Percentiles rank a stretch among this genome's conserved stretches.
phyloP scores from a whole-genome alignment of 1,140 invertebrate genomes.

The Akabosia matsudoensis region DNA sequence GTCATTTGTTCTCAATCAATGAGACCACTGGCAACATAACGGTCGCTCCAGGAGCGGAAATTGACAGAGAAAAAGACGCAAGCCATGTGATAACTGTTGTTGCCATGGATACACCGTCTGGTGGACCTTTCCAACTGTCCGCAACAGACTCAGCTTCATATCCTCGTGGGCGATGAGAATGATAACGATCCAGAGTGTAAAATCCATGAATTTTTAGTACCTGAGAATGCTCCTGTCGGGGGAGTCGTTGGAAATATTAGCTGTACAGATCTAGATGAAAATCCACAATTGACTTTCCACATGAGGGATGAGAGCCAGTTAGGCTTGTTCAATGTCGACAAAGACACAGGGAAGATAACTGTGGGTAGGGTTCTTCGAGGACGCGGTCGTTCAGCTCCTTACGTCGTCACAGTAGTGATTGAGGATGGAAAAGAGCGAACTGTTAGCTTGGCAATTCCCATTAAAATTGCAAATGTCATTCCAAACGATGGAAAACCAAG shows the following conservation, averaged over 20 bases:
- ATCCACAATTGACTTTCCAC: constrained; percentile 45
- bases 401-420: constrained; percentile 65
- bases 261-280: constrained; percentile 72
- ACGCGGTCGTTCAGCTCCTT: constrained; percentile 71
- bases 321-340: constrained; percentile 66
- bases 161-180: constrained; percentile 54
- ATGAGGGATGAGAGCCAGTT: constrained; percentile 44
- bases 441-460: constrained; percentile 61
- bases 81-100: constrained; percentile 65
- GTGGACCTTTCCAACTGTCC: constrained; percentile 63
- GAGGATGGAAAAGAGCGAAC: constrained; percentile 65
- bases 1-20: constrained; percentile 68
- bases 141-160: constrained; percentile 53
- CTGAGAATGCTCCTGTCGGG: constrained; percentile 56
- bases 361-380: constrained; percentile 66
- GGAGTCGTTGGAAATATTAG: constrained; percentile 68
- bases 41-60: constrained; percentile 63
- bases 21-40: constrained; percentile 63
- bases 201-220: constrained; percentile 51
- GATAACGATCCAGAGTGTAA: constrained; percentile 67
- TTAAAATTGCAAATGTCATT: constrained; percentile 76
- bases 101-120: constrained; percentile 68
- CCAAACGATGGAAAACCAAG: constrained; percentile 76
- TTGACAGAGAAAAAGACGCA: constrained; percentile 72
- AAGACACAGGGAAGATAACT: constrained; percentile 64